Evolutionary conservation across 2,888 invertebrate species (phyloP), one percentile per base, ranked within the genome.

Genomic region (Cryptus viduatorius): DNA sequence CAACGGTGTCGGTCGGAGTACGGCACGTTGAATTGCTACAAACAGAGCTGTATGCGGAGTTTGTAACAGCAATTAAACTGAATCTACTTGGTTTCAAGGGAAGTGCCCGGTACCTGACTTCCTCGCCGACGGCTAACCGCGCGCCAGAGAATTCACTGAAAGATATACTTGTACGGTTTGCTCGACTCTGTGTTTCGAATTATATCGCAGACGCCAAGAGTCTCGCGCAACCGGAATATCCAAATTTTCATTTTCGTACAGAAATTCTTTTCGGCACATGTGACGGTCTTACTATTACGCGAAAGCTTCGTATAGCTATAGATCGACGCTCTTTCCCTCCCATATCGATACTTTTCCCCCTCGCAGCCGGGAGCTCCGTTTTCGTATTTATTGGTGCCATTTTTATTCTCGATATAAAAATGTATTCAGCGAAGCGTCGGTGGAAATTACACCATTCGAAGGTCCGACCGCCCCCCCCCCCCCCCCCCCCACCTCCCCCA

Each of bases 381-480:
- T 86, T 87, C 86, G 88, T 89, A 89, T 89, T 89, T 89, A 89
- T 89, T 87, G 87, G 85, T 79, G 79, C 88, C 88, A 89, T 89
- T 89, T 89, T 89, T 88, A 89, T 88, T 83, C 87, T 82, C 86
- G 82, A 87, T 84, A 84, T 88, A 88, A 89, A 89, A 89, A 89
- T 88, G 88, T 89, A 87, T 87, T 89, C 88, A 86, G 79, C 86
- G 82, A 84, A 85, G 84, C 83, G 88, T 88, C 85, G 83, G 83
- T 85, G 86, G 89, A 87, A 88, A 87, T 89, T 89, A 88, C 88
- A 81, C 86, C 87, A 85, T 86, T 87, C 87, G 84, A 83, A 83
- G 76, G 67, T 67, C 59, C 75, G 29, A 48, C 50, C 16, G 16
- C 48, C 12, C 42, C 8, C n/a, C 42, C 29, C 7, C 1, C 14